Percentiles rank a stretch among this genome's conserved stretches.
These are phyloP conservation scores for Sylvia atricapilla DNA, from an alignment of 2,113 vertebrate species.

Conservation along the genomic window DNA sequence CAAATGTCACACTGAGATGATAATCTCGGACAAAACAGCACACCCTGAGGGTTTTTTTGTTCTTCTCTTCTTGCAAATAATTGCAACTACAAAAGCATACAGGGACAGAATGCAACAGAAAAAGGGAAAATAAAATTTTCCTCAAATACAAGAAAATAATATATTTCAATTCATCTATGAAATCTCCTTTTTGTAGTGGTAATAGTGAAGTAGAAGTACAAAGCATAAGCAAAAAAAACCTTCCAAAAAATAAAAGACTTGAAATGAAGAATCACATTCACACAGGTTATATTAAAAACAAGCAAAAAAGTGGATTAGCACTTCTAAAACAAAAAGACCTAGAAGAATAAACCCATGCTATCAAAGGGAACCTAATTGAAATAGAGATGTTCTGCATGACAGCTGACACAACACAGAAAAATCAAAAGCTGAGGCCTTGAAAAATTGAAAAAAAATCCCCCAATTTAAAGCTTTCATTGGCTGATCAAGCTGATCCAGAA, in stretches of 20 bases:
- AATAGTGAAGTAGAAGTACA: not conserved
- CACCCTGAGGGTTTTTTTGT: not conserved
- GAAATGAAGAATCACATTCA: not conserved
- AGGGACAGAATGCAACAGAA: not conserved
- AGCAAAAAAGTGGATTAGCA: not conserved
- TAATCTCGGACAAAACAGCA: not conserved
- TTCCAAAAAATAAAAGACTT: not conserved
- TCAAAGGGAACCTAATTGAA: not conserved
- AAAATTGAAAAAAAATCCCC: not conserved
- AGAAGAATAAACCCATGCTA: not conserved
- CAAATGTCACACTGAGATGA: not conserved
- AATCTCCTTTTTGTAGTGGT: not conserved
- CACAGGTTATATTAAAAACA: not conserved
- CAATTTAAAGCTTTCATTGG: not conserved
- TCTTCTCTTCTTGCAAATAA: not conserved
- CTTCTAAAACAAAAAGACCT: not conserved
- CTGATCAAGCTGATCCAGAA: not conserved
- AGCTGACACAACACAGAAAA: not conserved
- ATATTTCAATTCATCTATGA: not conserved
- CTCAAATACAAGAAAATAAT: not conserved
- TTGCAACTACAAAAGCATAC: not conserved
- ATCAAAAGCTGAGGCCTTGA: not conserved
- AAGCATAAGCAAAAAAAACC: rapidly evolving
- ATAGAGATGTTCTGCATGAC: not conserved
- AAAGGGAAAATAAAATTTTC: not conserved